Percentiles rank a stretch among this genome's conserved stretches.
Evolutionary conservation across 2,888 invertebrate genomes (phyloP).

Genomic region (Keiferia lycopersicella): DNA sequence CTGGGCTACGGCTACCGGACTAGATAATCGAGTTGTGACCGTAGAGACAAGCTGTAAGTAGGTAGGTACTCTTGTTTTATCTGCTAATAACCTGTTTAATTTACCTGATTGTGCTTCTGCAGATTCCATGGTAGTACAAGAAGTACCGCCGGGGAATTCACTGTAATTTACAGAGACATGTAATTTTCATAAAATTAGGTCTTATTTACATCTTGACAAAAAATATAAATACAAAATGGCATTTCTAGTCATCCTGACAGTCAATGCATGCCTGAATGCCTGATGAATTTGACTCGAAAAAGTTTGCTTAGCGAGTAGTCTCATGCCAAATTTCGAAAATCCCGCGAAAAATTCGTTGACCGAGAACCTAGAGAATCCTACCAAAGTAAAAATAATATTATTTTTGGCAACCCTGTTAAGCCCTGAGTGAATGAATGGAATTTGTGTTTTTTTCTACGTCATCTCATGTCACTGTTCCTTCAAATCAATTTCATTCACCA

Average conservation of each 20-base stretch:
- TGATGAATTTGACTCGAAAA: not conserved
- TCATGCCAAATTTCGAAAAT: too few relatives aligned
- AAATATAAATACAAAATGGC: not conserved
- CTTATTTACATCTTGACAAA: conserved; percentile 7
- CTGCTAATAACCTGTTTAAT: not conserved
- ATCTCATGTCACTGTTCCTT: not conserved
- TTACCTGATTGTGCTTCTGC: not conserved
- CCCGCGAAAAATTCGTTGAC: too few relatives aligned
- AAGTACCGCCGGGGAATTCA: not conserved
- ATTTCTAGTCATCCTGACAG: not conserved
- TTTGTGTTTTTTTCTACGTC: too few relatives aligned
- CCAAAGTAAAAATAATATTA: too few relatives aligned
- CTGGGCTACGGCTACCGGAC: too few relatives aligned
- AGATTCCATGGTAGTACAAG: not conserved
- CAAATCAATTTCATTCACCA: not conserved
- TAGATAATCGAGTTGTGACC: too few relatives aligned
- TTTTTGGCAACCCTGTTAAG: too few relatives aligned
- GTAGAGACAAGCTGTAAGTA: too few relatives aligned
- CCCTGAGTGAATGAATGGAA: too few relatives aligned
- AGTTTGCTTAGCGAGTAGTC: not conserved
- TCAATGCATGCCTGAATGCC: not conserved
- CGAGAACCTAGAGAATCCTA: too few relatives aligned
- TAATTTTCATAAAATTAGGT: not conserved
- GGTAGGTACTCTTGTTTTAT: too few relatives aligned
- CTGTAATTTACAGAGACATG: not conserved